Conservation (phyloP, 2,113 vertebrate genomes). For the Caloenas nicobarica region DNA sequence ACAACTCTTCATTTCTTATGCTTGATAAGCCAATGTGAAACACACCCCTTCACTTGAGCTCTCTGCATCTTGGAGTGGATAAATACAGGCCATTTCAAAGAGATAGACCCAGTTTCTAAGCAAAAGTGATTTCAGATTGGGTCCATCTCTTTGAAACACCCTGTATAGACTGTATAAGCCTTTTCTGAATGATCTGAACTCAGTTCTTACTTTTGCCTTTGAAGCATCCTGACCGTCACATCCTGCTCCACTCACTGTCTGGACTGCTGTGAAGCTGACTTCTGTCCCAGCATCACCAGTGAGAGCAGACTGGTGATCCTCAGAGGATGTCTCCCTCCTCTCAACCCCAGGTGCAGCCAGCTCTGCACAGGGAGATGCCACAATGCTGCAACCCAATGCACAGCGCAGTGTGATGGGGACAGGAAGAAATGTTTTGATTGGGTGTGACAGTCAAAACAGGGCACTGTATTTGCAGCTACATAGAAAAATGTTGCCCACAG, state of each 20-base stretch:
- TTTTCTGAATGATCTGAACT: not conserved
- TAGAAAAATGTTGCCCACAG: not conserved
- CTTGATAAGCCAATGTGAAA: not conserved
- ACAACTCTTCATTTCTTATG: not conserved
- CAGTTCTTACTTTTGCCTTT: not conserved
- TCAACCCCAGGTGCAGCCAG: accelerated
- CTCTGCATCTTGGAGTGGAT: not conserved
- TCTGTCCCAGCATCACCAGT: not conserved
- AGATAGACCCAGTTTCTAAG: no score
- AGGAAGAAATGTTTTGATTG: not conserved
- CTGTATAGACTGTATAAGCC: not conserved
- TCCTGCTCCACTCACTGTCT: not conserved
- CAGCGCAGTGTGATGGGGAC: no score
- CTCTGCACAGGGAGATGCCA: not conserved
- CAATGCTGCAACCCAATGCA: no score
- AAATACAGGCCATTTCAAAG: not conserved
- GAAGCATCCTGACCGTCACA: not conserved
- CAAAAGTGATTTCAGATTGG: no score
- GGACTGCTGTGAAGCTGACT: not conserved
- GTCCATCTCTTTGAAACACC: no score
- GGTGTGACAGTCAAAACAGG: not conserved
- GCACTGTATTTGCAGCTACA: not conserved
- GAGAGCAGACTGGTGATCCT: not conserved
- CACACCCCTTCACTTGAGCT: not conserved
- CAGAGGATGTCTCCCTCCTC: not conserved